These are phyloP conservation scores for Parotia lawesii DNA, from an alignment of 2,113 vertebrate genomes.

Conservation along the genomic window DNA sequence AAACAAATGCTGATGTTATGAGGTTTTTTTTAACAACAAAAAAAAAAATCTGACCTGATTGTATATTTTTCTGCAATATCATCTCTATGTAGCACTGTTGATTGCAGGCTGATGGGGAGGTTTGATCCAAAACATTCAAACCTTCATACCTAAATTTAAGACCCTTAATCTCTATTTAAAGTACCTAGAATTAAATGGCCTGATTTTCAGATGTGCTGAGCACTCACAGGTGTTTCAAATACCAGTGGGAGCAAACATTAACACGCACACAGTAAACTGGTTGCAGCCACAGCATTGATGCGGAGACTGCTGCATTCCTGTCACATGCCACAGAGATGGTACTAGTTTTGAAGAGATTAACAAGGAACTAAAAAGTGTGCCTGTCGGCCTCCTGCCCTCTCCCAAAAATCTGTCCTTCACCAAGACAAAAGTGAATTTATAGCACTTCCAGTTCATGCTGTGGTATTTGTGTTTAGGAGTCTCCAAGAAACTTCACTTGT, in stretches of 20 bases:
- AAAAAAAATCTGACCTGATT: background rate
- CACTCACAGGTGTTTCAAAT: background rate
- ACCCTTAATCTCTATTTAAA: slow-evolving; percentile 21
- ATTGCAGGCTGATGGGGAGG: background rate
- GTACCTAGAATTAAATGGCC: slow-evolving; percentile 2
- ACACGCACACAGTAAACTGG: background rate
- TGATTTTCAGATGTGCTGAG: slow-evolving; percentile 28
- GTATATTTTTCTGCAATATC: background rate
- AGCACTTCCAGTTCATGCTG: background rate
- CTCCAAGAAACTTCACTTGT: background rate
- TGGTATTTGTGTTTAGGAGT: background rate
- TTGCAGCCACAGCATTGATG: background rate
- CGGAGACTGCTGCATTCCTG: background rate
- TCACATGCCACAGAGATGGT: background rate
- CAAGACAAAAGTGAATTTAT: background rate
- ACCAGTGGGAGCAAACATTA: background rate
- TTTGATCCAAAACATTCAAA: slow-evolving; percentile 9
- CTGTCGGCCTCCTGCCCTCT: background rate
- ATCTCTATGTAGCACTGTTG: background rate
- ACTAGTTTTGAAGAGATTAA: background rate
- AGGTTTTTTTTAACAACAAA: background rate
- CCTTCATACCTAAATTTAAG: background rate
- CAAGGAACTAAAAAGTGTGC: background rate
- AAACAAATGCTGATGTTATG: background rate
- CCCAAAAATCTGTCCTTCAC: background rate